A percentile compares a stretch with the other conserved stretches of the same genome.
phyloP scores from a whole-genome alignment of 1,140 invertebrate genomes.

The Anagrus nilaparvatae region DNA sequence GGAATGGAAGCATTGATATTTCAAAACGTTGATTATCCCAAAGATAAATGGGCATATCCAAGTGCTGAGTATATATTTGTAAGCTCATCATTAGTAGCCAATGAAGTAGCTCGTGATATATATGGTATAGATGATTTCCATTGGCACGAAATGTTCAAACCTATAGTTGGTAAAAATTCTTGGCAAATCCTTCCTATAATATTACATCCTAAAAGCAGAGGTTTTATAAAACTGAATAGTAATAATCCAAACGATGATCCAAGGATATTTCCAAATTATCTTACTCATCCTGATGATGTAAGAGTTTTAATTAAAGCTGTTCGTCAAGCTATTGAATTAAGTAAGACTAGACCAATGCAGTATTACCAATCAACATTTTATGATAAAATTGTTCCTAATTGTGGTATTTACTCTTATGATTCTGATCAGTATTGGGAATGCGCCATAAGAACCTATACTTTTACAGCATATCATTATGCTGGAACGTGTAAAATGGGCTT shows the following conservation, averaged over 20 bases:
- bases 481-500: constrained; percentile 83
- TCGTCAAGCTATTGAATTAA: constrained; percentile 46
- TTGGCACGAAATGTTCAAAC: constrained; percentile 42
- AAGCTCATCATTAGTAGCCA: constrained; percentile 43
- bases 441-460: constrained; percentile 52
- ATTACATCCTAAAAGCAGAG: constrained; percentile 63
- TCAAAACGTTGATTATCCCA: constrained; percentile 56
- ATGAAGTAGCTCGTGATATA: constrained; percentile 41
- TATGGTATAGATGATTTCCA: constrained; percentile 49
- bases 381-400: constrained; percentile 52
- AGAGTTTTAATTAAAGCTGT: constrained; percentile 54
- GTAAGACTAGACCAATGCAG: constrained; percentile 48
- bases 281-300: constrained; percentile 53
- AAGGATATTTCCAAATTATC: constrained; percentile 73
- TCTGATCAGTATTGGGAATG: constrained; percentile 67
- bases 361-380: constrained; percentile 49
- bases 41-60: constrained; percentile 53
- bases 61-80: constrained; percentile 65
- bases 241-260: constrained; percentile 65
- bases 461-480: constrained; percentile 66
- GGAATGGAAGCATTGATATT: constrained; percentile 73
- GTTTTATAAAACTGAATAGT: constrained; percentile 52
- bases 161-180: constrained; percentile 43
- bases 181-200: constrained; percentile 61
- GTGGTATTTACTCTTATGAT: constrained; percentile 50